These are phyloP conservation scores for Cydia strobilella DNA, from an alignment of 1,140 invertebrate species.

Conservation along the genomic window DNA sequence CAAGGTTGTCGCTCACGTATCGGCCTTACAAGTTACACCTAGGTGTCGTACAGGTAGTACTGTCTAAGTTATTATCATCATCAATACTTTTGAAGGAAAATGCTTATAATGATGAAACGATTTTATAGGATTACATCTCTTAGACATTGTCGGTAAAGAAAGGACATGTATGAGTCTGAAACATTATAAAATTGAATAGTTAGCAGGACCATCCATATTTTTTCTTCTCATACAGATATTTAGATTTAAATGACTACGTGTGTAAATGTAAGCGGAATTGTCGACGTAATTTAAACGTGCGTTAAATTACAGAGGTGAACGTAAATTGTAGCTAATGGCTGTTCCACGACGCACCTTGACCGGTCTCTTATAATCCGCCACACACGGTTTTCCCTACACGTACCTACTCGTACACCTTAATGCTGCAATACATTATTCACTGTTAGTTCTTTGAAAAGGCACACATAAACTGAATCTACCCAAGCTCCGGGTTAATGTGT, in stretches of 20 bases:
- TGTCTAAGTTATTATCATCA: no score
- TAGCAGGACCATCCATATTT: neutral
- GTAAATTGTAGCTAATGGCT: constrained; percentile 11
- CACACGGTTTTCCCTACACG: constrained; percentile 19
- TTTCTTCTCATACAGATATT: neutral
- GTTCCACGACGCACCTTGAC: constrained; percentile 21
- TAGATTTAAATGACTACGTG: neutral
- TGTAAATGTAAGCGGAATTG: constrained; percentile 9
- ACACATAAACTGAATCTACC: neutral
- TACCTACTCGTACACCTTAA: constrained; percentile 10
- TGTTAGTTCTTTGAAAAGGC: neutral
- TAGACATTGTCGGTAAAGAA: no score
- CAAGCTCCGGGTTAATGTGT: constrained; percentile 3
- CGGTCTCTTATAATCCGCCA: constrained; percentile 15
- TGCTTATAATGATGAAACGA: no score
- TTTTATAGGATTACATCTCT: no score
- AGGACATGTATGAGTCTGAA: no score
- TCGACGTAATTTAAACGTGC: neutral
- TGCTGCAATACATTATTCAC: constrained; percentile 9
- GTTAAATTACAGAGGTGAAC: constrained; percentile 5
- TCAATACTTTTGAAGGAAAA: no score
- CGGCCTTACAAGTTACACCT: no score
- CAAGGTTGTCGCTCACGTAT: no score
- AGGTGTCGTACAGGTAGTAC: no score
- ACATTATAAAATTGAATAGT: no score